Conservation (phyloP, 2,888 invertebrate genomes). For the Drosophila paucipuncta region DNA sequence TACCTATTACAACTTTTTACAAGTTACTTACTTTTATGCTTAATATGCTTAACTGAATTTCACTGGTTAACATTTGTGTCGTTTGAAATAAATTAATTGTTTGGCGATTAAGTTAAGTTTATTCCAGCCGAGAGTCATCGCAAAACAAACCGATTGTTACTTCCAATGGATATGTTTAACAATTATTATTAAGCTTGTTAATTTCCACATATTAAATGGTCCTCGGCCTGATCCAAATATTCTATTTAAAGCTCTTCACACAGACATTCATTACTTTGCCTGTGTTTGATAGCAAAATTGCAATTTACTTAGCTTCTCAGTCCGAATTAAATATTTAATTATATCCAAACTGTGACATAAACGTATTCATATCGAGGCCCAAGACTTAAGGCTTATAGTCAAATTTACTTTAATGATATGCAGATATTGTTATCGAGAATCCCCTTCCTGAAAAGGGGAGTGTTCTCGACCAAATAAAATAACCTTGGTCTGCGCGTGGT, state of each 20-base stretch:
- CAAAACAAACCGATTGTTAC: background rate
- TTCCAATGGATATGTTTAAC: background rate
- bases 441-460: background rate
- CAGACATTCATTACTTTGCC: background rate
- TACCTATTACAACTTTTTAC: no score
- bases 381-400: background rate
- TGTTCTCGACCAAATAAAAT: background rate
- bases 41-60: background rate
- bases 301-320: background rate
- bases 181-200: background rate
- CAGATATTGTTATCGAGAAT: background rate
- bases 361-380: background rate
- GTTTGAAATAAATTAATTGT: background rate
- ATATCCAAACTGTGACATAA: background rate
- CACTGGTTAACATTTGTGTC: background rate
- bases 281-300: background rate
- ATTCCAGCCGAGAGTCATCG: background rate
- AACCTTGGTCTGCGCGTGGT: background rate
- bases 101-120: background rate
- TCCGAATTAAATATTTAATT: background rate
- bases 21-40: no score
- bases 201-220: background rate
- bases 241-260: no score
- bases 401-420: background rate
- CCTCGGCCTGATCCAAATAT: no score